Percentiles rank a stretch among this genome's conserved stretches.
Evolutionary conservation across 2,888 invertebrate genomes (phyloP).

Genomic region (Perdita meconis): DNA sequence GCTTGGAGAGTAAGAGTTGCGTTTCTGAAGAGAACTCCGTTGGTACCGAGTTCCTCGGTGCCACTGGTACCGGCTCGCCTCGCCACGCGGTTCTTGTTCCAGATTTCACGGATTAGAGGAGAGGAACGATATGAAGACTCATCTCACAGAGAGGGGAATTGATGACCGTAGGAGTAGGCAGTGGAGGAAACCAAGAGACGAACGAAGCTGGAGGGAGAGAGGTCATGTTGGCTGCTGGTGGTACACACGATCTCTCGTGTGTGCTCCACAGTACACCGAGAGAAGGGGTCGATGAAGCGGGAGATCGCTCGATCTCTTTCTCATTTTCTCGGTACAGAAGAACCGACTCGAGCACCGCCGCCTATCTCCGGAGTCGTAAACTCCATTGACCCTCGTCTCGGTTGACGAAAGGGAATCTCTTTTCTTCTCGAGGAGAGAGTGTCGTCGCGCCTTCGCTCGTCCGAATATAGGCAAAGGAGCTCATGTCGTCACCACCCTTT

Average conservation of each 20-base stretch:
- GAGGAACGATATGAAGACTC: conserved; percentile 69
- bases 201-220: conserved; percentile 29
- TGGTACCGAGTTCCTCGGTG: conserved; percentile 77
- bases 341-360: conserved; percentile 1
- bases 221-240: conserved; percentile 54
- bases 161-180: conserved; percentile 40
- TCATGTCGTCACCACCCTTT: too few species aligned
- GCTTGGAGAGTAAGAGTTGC: conserved; percentile 1
- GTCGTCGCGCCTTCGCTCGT: too few species aligned
- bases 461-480: too few species aligned
- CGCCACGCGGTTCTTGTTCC: conserved; percentile 78
- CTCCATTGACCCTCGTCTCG: neutral
- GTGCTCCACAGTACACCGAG: conserved; percentile 27
- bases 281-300: conserved; percentile 52
- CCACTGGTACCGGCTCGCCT: conserved; percentile 76
- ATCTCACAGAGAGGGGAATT: conserved; percentile 47
- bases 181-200: conserved; percentile 29
- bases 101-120: conserved; percentile 72
- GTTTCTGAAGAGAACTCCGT: conserved; percentile 64
- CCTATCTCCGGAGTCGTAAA: neutral
- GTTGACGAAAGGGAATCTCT: neutral
- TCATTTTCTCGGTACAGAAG: conserved; percentile 12
- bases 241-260: conserved; percentile 52
- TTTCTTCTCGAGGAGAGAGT: too few species aligned
- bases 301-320: conserved; percentile 44